Evolutionary conservation across 2,113 vertebrate genomes (phyloP).

Genomic region (Spizaetus ornatus): DNA sequence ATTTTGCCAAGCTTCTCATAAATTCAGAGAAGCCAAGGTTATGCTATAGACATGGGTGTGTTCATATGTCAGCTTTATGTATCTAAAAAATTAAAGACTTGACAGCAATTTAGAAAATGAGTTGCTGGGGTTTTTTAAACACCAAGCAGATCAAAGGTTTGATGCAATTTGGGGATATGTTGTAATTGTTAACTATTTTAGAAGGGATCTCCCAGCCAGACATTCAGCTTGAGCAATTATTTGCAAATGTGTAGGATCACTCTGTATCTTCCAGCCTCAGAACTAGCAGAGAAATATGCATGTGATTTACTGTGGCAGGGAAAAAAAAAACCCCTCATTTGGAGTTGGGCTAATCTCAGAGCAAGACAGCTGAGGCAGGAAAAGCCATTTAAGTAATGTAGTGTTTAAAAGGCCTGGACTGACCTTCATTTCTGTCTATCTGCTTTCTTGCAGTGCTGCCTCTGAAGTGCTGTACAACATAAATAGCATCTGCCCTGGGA

Average conservation of each 20-base stretch:
- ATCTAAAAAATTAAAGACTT: conserved; percentile 30
- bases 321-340: background rate
- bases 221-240: background rate
- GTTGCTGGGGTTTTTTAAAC: background rate
- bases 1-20: conserved; percentile 1
- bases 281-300: background rate
- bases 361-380: conserved; percentile 61
- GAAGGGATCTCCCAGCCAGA: background rate
- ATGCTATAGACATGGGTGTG: conserved; percentile 13
- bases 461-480: conserved; percentile 30
- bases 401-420: conserved; percentile 46
- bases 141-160: conserved; percentile 1
- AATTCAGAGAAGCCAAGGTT: conserved; percentile 4
- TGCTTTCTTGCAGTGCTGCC: conserved; percentile 27
- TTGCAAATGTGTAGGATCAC: background rate
- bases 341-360: conserved; percentile 49
- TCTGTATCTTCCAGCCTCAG: background rate
- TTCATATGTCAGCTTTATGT: background rate
- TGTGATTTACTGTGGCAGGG: background rate
- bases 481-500: conserved; percentile 54
- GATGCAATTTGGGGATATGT: background rate
- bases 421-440: conserved; percentile 58
- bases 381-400: conserved; percentile 60
- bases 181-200: conserved; percentile 1
- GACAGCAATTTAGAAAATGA: conserved; percentile 40